Base-by-base conservation (phyloP, 2,888 invertebrate genomes). In the Blastobasis lacticolella region DNA sequence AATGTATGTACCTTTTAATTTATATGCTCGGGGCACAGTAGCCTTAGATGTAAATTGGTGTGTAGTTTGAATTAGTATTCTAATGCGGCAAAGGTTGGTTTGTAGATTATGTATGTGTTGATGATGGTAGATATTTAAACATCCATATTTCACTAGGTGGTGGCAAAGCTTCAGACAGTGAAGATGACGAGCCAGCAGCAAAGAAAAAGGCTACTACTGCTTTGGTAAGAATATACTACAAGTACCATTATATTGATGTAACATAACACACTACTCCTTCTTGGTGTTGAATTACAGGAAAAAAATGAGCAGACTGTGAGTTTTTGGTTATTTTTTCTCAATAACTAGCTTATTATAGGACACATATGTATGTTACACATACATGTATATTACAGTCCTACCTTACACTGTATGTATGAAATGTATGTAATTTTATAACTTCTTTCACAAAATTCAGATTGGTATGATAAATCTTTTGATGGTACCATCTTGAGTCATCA, bases 151-250 rank as follows among this genome's bases (percentile, higher is more conserved):
- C 75, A 61, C 81, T 90, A 75, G 90, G 91, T 69, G 23, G 23
- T 23, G 23, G 93, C 49, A 93, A 93, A 55, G 93, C 92, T 55
- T 93, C 94, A 0, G 94, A 95, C 69, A 95, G 95, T 64, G 95
- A 95, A 45, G 94, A 95, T 66, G 95, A 95, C 73, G 95, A 95
- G 69, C 95, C 95, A 0, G 91, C 92, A 5, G 91, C 92, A 44
- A 95, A 95, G 81, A 94, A 94, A 74, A 82, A 90, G 59, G 92
- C 93, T 44, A 81, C 92, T 84, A 51, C 94, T 89, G 81, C 88
- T 47, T 66, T 87, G 77, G 88, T 88, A 75, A 83, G 79, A 57
- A 42, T 6, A n/a, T 42, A 23, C 23, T 23, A 23, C 23, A 23
- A 23, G 52, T 53, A 46, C 23, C 53, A 55, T 10, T 50, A 42